Base-by-base conservation (phyloP, 1,140 invertebrate genomes). In the Saccostrea cuccullata region DNA sequence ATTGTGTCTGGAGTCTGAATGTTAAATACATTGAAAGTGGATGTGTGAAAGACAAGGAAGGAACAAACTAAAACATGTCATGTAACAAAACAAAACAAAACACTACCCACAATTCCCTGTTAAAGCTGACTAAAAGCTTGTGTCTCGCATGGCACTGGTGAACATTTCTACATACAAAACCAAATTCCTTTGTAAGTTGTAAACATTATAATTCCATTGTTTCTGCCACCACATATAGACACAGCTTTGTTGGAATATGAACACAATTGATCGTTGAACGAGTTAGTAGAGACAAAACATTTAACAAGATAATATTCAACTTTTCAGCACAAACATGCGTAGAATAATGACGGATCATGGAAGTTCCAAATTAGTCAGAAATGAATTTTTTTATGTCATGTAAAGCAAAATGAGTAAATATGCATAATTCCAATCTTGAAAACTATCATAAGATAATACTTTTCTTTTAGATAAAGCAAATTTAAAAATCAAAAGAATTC, bases 61-160 rank as follows among this genome's bases (percentile, higher is more conserved):
- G 30, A 73, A 73, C 67, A 26, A 73, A 73, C 70, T 30, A 73
- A 73, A 12, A 15, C 70, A 73, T 73, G 70, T 73, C 70, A 73
- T 73, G 70, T 73, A 73, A 73, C 70, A 73, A 73, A 12, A n/a
- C n/a, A 73, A 36, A 73, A 73, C 30, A 15, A 73, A 30, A 23
- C 70, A 11, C 26, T 73, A 15, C 26, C 26, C n/a, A n/a, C 70
- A 36, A 73, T 73, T 73, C 23, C 58, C 23, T 73, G 70, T 73
- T 73, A 73, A 73, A 73, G 70, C 30, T 73, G 70, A 73, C 70
- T 73, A 73, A 47, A 73, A 73, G 70, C 70, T 73, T 2, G 30
- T 36, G 15, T 30, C 70, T 30, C 60, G 15, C 26, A 73, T 73
- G 70, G 70, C 70, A 73, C 70, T 30, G 70, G 70, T 6, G 58